Evolutionary conservation across 2,888 invertebrate genomes (phyloP).

Genomic region (Agonopterix subpropinquella): DNA sequence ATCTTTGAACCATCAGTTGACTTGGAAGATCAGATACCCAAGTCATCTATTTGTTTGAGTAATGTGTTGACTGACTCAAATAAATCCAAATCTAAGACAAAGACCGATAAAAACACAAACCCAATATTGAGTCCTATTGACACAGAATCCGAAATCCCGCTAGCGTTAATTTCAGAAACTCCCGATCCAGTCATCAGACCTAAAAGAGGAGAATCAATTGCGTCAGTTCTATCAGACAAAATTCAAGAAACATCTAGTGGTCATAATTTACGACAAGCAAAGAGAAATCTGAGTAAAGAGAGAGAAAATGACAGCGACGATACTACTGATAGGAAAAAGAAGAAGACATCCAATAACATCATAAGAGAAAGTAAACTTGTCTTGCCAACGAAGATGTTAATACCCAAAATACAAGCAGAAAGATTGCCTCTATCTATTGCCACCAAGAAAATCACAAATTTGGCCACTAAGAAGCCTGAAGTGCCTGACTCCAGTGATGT

Average conservation of each 20-base stretch:
- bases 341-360: constrained; percentile 55
- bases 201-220: constrained; percentile 65
- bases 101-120: constrained; percentile 39
- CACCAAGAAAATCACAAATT: constrained; percentile 36
- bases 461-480: constrained; percentile 42
- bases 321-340: constrained; percentile 57
- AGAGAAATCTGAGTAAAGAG: constrained; percentile 56
- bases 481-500: constrained; percentile 33
- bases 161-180: constrained; percentile 57
- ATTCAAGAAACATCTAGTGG: constrained; percentile 61
- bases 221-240: constrained; percentile 67
- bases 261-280: constrained; percentile 62
- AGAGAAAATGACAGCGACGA: constrained; percentile 55
- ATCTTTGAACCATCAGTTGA: constrained; percentile 82
- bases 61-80: constrained; percentile 49
- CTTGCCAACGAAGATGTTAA: constrained; percentile 51
- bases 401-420: constrained; percentile 61
- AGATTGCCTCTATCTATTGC: constrained; percentile 40
- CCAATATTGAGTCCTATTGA: constrained; percentile 48
- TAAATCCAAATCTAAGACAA: constrained; percentile 52
- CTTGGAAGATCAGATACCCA: constrained; percentile 79
- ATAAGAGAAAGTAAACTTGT: constrained; percentile 67
- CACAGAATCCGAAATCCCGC: constrained; percentile 59
- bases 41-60: constrained; percentile 69
- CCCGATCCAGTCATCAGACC: constrained; percentile 56